Base-by-base conservation (phyloP, 2,113 vertebrate genomes). In the Siniperca knerii region DNA sequence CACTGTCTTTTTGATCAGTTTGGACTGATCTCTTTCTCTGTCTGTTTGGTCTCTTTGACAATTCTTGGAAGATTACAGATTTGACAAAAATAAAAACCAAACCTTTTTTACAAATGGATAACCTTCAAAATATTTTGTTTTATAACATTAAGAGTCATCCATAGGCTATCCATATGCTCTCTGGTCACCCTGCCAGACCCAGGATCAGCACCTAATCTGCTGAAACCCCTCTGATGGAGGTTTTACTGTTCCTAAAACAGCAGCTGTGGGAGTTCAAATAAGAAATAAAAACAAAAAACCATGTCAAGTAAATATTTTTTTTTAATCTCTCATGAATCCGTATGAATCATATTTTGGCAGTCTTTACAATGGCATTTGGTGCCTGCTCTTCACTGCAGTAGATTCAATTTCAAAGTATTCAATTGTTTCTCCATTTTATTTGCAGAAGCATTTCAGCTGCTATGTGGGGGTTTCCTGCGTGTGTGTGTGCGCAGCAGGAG, bases 381-480 rank as follows among this genome's bases (percentile, higher is more conserved):
- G 13, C 33, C 18, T 54, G 16, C 54, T 81, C 61, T 16, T 46
- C 20, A 15, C 40, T 33, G 4, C 25, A 60, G 15, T 4, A 37
- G 11, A 58, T 29, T 29, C 29, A 29, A 29, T 62, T 42, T 75
- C 8, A 60, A n/a, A 44, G 37, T 4, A 76, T 72, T 46, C 13
- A 67, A 35, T 33, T 35, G 16, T 77, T 61, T 68, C 46, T 46
- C 21, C 25, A 25, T 66, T 70, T 60, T 29, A 65, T 33, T 69
- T 42, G 67, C 61, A 55, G 29, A 44, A 50, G 21, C 60, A 23
- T 81, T 72, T 68, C 44, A 76, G 60, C 35, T 50, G 48, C 57
- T 42, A 13, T 68, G 80, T 46, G 77, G 78, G 81, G 79, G 71
- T 60, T 87, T 87, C 81, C 87, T 87, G 65, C 73, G 72, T 82